Base-by-base conservation (phyloP, 2,888 invertebrate species). In the Geophilus truncorum region DNA sequence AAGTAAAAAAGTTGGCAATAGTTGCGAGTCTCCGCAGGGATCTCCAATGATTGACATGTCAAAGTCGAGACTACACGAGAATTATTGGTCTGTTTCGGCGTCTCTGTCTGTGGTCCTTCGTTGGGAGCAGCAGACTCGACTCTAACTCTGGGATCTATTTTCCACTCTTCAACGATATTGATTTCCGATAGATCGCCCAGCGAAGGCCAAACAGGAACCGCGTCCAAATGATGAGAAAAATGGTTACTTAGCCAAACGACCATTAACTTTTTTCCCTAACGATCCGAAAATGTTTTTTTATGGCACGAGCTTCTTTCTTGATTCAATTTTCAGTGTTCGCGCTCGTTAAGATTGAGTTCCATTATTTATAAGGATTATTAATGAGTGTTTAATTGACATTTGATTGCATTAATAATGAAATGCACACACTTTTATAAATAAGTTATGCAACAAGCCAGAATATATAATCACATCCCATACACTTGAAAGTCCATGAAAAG, bases 191-290 rank as follows among this genome's bases (percentile, higher is more conserved):
- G 25, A 70, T 10, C 25, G 28, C 18, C 3, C 40, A 40, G 12
- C 21, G 57, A 70, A 70, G 70, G 70, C 70, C 70, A 25, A 70
- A 70, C 70, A 70, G 12, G 28, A 70, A 70, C 70, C 70, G 28
- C 70, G 70, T 28, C 70, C 51, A 70, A 70, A 70, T 28, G 70
- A 70, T 70, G 70, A 28, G 25, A 70, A 70, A n/a, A 70, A 70
- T 70, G 28, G 70, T 70, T 70, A 51, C 51, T 51, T 51, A 25
- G 28, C 70, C 70, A 70, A 70, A 28, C 70, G 51, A 51, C 51
- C 51, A 51, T 51, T 51, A 51, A 51, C 18, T 51, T 51, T 51
- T 51, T 51, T 51, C 18, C 0, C 7, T 1, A 1, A 1, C 51
- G n/a, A 40, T 12, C 12, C 3, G 4, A 40, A 51, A 51, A 51